Base-by-base conservation (phyloP, 2,888 invertebrate genomes). In the Drepanosiphum platanoidis region DNA sequence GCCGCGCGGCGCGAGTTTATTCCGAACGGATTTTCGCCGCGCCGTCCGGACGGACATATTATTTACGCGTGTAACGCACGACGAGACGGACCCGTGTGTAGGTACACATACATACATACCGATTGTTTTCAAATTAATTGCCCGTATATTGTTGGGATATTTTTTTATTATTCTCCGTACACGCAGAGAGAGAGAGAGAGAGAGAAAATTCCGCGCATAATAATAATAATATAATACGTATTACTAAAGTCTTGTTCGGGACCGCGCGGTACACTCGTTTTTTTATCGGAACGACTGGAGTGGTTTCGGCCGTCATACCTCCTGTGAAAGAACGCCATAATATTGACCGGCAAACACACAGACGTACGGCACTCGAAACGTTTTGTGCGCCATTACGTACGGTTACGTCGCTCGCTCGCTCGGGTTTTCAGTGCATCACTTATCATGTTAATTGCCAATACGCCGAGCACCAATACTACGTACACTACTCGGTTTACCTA, bases 121-220 rank as follows among this genome's bases (percentile, higher is more conserved):
- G 42, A 61, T 72, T 81, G 81, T 81, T 81, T 81, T 71, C 58
- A 11, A 58, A 71, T 81, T 81, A 81, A 81, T 71, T 71, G 81
- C 34, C n/a, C 15, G 58, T 61, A 52, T 66, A 52, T 66, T 30
- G 66, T 32, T 79, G 42, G 58, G 22, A 9, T n/a, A n/a, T n/a
- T n/a, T n/a, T n/a, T n/a, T n/a, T n/a, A n/a, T n/a, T n/a, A n/a
- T n/a, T n/a, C n/a, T n/a, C n/a, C 61, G 27, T 5, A 27, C 30
- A 7, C 5, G 3, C 52, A 22, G 52, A 18, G 39, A 61, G 18
- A 70, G n/a, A n/a, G n/a, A n/a, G n/a, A n/a, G n/a, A n/a, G n/a
- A n/a, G n/a, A n/a, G n/a, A n/a, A n/a, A 70, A 80, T 80, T n/a
- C 34, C 52, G 79, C 9, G n/a, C n/a, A 27, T n/a, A 7, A 27